Evolutionary conservation across 2,797 vertebrate species (phyloP).

Genomic region (Peromyscus eremicus): DNA sequence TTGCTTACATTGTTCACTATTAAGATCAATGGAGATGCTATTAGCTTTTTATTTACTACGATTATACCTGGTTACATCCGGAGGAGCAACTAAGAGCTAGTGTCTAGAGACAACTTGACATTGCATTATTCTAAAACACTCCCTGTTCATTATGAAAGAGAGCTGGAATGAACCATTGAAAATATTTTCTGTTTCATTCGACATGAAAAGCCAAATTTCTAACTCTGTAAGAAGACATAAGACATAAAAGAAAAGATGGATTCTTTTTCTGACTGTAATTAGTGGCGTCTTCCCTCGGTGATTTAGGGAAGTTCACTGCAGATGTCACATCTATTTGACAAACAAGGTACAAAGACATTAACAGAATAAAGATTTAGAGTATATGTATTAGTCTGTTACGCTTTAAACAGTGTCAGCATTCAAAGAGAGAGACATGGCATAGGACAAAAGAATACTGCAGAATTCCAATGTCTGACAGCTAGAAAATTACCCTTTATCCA

Average conservation of each 20-base stretch:
- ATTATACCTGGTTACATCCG: conserved; percentile 65
- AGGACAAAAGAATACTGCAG: conserved; percentile 19
- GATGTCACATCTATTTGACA: conserved; percentile 44
- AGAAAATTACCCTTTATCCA: conserved; percentile 47
- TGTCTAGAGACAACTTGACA: conserved; percentile 51
- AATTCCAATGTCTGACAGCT: conserved; percentile 22
- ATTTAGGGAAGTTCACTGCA: conserved; percentile 39
- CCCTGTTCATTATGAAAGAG: conserved; percentile 22
- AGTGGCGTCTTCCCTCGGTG: conserved; percentile 29
- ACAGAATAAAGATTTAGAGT: conserved; percentile 55
- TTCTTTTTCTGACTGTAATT: conserved; percentile 55
- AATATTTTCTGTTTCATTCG: conserved; percentile 42
- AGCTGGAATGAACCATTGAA: conserved; percentile 54
- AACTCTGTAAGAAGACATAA: conserved; percentile 39
- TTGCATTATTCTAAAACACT: conserved; percentile 67
- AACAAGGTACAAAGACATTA: conserved; percentile 57
- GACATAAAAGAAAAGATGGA: conserved; percentile 52
- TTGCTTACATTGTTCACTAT: conserved; percentile 65
- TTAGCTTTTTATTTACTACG: conserved; percentile 67
- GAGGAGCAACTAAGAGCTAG: conserved; percentile 15
- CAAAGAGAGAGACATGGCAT: not conserved
- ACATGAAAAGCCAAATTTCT: conserved; percentile 55
- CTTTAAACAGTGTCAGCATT: conserved; percentile 23
- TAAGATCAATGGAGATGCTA: conserved; percentile 73
- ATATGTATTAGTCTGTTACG: conserved; percentile 30